Evolutionary conservation across 1,140 invertebrate genomes (phyloP).

Genomic region (Trachelipus rathkii): DNA sequence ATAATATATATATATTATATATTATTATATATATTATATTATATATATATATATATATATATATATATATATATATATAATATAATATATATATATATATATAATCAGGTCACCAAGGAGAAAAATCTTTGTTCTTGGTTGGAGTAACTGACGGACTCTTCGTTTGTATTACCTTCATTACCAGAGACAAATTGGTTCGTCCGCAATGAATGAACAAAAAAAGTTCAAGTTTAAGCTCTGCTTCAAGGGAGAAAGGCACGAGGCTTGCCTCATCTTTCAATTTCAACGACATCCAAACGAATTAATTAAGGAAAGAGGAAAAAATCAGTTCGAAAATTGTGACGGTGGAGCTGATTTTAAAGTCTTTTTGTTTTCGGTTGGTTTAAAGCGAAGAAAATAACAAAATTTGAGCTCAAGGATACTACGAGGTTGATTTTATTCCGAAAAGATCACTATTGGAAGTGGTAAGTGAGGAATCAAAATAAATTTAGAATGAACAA

Average conservation of each 20-base stretch:
- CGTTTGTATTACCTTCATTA: not conserved
- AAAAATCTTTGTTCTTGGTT: not conserved
- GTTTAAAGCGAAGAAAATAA: not conserved
- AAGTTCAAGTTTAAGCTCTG: conserved; percentile 1
- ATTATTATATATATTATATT: too few relatives aligned
- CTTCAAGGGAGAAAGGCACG: not conserved
- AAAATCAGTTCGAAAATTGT: not conserved
- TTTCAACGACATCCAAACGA: not conserved
- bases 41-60: not conserved
- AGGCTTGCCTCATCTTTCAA: not conserved
- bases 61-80: not conserved
- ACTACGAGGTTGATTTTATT: not conserved
- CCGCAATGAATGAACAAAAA: not conserved
- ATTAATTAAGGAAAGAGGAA: not conserved
- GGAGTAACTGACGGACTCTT: not conserved
- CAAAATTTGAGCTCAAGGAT: conserved; percentile 1
- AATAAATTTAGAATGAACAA: too few relatives aligned
- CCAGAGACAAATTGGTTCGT: not conserved
- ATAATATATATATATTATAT: too few relatives aligned
- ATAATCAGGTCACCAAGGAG: not conserved
- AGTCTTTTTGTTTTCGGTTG: not conserved
- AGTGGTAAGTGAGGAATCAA: not conserved
- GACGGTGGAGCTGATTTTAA: not conserved
- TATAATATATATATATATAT: not conserved
- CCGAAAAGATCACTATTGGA: not conserved